phyloP scores from a whole-genome alignment of 2,113 vertebrate genomes.

The Periophthalmodon schlosseri region DNA sequence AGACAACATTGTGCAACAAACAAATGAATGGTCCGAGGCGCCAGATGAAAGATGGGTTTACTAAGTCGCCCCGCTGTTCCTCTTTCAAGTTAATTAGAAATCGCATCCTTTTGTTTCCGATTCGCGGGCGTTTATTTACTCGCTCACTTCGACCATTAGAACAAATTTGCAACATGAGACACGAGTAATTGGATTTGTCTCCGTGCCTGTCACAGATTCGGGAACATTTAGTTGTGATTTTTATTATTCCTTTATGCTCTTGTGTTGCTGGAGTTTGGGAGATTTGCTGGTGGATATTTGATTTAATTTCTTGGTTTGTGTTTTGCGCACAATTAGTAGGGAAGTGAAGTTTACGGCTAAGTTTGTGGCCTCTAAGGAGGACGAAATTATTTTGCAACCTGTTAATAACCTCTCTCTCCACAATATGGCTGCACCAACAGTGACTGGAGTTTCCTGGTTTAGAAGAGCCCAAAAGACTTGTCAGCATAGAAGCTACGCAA shows the following conservation, averaged over 20 bases:
- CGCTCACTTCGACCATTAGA: constrained; percentile 80
- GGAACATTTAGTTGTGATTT: constrained; percentile 76
- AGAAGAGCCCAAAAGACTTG: constrained; percentile 41
- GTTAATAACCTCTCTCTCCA: constrained; percentile 54
- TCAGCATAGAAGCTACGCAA: constrained; percentile 7
- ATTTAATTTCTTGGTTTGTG: constrained; percentile 54
- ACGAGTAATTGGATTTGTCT: constrained; percentile 84
- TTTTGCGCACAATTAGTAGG: constrained; percentile 57
- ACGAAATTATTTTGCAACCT: constrained; percentile 26
- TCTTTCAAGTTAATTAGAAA: constrained; percentile 86
- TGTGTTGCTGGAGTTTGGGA: constrained; percentile 58
- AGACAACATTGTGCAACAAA: constrained; percentile 78
- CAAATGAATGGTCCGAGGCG: constrained; percentile 73
- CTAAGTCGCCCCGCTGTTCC: constrained; percentile 76
- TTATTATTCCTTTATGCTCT: constrained; percentile 61
- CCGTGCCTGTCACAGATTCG: constrained; percentile 71
- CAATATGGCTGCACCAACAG: constrained; percentile 82
- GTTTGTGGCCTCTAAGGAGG: neutral
- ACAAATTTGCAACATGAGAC: constrained; percentile 83
- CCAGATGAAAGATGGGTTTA: constrained; percentile 80
- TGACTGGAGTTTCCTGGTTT: constrained; percentile 79
- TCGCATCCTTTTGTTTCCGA: constrained; percentile 80
- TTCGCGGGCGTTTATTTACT: constrained; percentile 79
- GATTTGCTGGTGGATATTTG: constrained; percentile 66
- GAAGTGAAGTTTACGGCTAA: constrained; percentile 35